Conservation (phyloP, 2,888 invertebrate genomes). For the Blomia tropicalis region DNA sequence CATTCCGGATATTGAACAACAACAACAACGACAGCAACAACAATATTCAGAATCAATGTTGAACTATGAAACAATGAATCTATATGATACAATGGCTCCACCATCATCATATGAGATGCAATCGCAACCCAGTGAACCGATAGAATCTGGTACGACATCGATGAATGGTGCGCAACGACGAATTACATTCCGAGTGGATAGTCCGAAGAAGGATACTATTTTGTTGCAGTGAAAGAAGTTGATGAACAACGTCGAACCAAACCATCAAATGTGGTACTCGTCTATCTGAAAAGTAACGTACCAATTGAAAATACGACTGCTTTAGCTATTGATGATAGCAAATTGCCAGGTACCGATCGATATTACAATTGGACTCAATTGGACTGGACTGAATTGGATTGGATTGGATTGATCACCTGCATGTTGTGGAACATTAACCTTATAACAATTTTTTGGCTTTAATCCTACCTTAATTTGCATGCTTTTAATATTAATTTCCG, state of each 20-base stretch:
- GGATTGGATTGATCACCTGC: too few species aligned
- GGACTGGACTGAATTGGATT: too few species aligned
- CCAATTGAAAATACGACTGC: slow-evolving; percentile 19
- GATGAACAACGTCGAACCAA: slow-evolving; percentile 29
- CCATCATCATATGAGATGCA: too few species aligned
- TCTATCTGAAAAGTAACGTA: slow-evolving; percentile 27
- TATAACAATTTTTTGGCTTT: too few species aligned
- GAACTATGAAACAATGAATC: too few species aligned
- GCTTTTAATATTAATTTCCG: not conserved
- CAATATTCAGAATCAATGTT: too few species aligned
- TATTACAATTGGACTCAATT: not conserved
- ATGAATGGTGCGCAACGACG: not conserved
- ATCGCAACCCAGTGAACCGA: too few species aligned
- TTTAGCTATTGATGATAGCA: slow-evolving; percentile 22
- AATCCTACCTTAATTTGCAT: too few species aligned
- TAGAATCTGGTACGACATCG: too few species aligned
- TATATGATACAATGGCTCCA: not conserved
- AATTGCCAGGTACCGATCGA: slow-evolving; percentile 15
- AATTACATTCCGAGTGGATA: not conserved
- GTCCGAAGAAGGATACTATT: slow-evolving; percentile 32
- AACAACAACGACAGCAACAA: too few species aligned
- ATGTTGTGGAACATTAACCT: too few species aligned
- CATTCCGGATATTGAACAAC: too few species aligned
- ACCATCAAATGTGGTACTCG: slow-evolving; percentile 18
- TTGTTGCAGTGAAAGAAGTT: slow-evolving; percentile 33